phyloP scores from a whole-genome alignment of 2,797 vertebrate species.

The Helarctos malayanus region DNA sequence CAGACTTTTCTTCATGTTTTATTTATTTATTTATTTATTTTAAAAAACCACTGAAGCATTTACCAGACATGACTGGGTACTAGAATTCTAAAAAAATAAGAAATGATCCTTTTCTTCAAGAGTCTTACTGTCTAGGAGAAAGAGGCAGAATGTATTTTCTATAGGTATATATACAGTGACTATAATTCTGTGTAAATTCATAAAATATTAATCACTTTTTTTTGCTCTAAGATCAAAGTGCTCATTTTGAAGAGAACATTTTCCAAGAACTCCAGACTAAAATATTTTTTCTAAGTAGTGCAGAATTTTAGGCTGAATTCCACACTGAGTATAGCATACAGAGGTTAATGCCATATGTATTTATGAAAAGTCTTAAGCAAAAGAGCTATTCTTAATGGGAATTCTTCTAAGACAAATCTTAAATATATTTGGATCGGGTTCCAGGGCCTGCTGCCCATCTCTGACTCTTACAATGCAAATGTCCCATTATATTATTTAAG shows the following conservation, averaged over 20 bases:
- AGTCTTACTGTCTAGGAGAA: not conserved
- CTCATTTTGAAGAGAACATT: not conserved
- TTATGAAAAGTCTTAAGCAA: constrained; percentile 38
- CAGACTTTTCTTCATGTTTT: not conserved
- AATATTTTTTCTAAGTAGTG: not conserved
- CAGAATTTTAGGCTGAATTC: not conserved
- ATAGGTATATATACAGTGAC: not conserved
- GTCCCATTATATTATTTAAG: constrained; percentile 62
- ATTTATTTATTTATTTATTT: not conserved
- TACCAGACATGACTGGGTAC: not conserved
- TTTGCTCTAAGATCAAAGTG: constrained; percentile 8
- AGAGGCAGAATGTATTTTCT: not conserved
- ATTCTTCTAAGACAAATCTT: constrained; percentile 32
- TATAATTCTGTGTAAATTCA: not conserved
- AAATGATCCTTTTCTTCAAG: not conserved
- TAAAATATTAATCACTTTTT: not conserved
- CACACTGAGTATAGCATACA: not conserved
- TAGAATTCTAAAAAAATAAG: constrained; percentile 29
- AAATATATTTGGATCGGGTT: not conserved
- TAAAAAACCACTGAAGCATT: not conserved
- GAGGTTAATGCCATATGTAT: not conserved
- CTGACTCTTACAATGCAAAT: constrained; percentile 8
- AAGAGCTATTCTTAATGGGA: not conserved
- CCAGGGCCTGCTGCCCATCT: not conserved
- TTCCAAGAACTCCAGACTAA: constrained; percentile 2